Evolutionary conservation across 1,140 invertebrate species (phyloP).

Genomic region (Schmidtea mediterranea): DNA sequence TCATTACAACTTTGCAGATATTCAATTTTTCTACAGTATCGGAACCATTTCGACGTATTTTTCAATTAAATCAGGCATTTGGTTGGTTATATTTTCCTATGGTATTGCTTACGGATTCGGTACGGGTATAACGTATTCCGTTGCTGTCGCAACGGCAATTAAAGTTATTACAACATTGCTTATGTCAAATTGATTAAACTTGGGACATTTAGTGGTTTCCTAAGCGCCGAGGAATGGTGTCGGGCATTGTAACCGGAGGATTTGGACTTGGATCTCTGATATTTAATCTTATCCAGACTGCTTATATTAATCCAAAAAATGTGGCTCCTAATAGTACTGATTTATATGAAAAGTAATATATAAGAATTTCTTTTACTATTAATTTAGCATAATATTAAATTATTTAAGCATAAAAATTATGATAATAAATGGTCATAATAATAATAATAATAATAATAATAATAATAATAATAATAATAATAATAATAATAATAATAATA

Average conservation of each 20-base stretch:
- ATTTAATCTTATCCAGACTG: constrained; percentile 25
- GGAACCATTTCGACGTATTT: constrained; percentile 17
- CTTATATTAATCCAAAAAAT: constrained; percentile 27
- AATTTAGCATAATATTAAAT: too few relatives aligned
- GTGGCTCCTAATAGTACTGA: constrained; percentile 10
- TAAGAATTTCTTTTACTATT: too few relatives aligned
- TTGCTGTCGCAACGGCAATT: neutral
- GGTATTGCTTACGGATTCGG: constrained; percentile 16
- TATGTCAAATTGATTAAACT: constrained; percentile 6
- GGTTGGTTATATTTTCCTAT: constrained; percentile 17
- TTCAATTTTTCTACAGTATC: constrained; percentile 9
- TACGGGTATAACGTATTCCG: neutral
- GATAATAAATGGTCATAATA: too few relatives aligned
- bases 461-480: too few relatives aligned
- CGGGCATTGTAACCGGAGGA: constrained; percentile 25
- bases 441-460: too few relatives aligned
- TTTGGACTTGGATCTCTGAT: constrained; percentile 26
- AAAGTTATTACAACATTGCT: neutral
- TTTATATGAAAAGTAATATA: too few relatives aligned
- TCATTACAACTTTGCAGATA: too few relatives aligned
- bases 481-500: too few relatives aligned
- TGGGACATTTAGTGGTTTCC: constrained; percentile 24
- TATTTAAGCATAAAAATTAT: too few relatives aligned
- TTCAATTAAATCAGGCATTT: constrained; percentile 18
- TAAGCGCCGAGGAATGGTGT: constrained; percentile 22